Evolutionary conservation across 1,140 invertebrate species (phyloP).

Genomic region (Apis cerana): DNA sequence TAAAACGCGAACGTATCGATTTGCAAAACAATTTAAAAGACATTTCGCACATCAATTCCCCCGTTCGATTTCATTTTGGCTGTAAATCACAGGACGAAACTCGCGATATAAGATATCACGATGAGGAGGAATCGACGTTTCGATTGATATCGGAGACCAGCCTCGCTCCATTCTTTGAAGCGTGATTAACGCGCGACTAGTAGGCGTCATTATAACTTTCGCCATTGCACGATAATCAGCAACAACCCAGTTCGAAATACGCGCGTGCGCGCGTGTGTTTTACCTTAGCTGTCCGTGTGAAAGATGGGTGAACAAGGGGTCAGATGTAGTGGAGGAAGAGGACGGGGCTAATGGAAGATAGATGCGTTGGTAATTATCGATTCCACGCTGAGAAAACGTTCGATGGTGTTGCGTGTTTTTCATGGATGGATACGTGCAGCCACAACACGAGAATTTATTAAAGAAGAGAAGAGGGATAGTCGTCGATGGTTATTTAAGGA

Average conservation of each 20-base stretch:
- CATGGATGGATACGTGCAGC: not conserved
- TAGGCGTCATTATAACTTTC: conserved; percentile 65
- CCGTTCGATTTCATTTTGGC: conserved; percentile 8
- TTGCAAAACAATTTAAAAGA: not conserved
- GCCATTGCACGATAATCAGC: conserved; percentile 57
- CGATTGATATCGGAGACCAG: conserved; percentile 25
- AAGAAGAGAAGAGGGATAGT: conserved; percentile 52
- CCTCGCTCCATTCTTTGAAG: conserved; percentile 37
- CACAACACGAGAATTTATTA: conserved; percentile 26
- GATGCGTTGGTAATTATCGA: conserved; percentile 55
- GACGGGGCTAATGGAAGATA: conserved; percentile 42
- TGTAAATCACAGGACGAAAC: conserved; percentile 51
- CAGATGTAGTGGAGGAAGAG: not conserved
- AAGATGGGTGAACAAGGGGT: conserved; percentile 18
- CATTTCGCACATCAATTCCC: not conserved
- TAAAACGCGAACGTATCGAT: not conserved
- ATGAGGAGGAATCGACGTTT: conserved; percentile 14
- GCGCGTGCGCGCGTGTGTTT: not conserved
- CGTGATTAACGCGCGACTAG: conserved; percentile 68
- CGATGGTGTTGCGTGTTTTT: conserved; percentile 22
- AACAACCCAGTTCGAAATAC: conserved; percentile 6
- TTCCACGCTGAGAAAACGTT: conserved; percentile 24
- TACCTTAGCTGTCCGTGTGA: conserved; percentile 21
- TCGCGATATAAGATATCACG: not conserved
- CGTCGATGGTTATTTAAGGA: conserved; percentile 18